Conservation (phyloP, 1,140 invertebrate species). For the Palaemon carinicauda region DNA sequence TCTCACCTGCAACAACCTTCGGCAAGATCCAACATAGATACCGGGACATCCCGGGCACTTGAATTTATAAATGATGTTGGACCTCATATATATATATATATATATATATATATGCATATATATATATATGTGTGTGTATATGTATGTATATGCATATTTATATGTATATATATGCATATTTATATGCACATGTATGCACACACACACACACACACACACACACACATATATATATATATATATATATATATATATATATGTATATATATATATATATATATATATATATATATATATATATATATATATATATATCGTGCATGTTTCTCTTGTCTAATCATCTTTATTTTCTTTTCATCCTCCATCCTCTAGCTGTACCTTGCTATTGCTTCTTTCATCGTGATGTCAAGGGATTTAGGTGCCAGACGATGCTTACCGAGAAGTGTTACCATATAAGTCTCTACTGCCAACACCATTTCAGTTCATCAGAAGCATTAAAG, state of each 20-base stretch:
- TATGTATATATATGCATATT: not conserved
- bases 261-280: not conserved
- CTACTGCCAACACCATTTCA: too few relatives aligned
- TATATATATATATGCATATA: not conserved
- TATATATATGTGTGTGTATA: not conserved
- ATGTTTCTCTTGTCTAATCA: too few relatives aligned
- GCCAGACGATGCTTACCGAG: too few relatives aligned
- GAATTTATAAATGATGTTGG: too few relatives aligned
- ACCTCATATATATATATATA: not conserved
- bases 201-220: not conserved
- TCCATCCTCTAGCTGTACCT: too few relatives aligned
- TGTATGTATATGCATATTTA: not conserved
- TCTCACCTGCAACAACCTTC: too few relatives aligned
- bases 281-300: not conserved
- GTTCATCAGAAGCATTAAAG: too few relatives aligned
- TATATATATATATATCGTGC: not conserved
- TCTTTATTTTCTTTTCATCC: not conserved
- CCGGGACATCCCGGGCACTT: too few relatives aligned
- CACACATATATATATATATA: conserved; percentile 9
- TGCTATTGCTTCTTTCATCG: too few relatives aligned
- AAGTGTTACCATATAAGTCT: too few relatives aligned
- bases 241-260: not conserved
- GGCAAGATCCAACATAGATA: too few relatives aligned
- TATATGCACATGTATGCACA: not conserved
- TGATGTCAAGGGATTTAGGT: too few relatives aligned